Base-by-base conservation (phyloP, 2,888 invertebrate genomes). In the Uloborus plumipes region DNA sequence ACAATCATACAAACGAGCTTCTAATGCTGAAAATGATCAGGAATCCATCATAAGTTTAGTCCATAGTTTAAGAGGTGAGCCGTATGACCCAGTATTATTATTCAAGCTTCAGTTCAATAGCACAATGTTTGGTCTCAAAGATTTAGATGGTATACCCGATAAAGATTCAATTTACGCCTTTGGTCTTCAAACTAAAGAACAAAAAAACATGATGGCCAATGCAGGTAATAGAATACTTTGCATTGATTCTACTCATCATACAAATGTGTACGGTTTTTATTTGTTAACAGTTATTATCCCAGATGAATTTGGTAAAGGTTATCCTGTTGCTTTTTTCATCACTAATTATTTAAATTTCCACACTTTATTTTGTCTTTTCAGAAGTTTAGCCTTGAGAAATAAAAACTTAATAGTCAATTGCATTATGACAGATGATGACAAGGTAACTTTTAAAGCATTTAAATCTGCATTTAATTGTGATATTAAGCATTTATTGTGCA, bases 341-440 rank as follows among this genome's bases (percentile, higher is more conserved):
- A 64, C 64, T 2, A 73, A n/a, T n/a, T n/a, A n/a, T n/a, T n/a
- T n/a, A n/a, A n/a, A n/a, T n/a, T n/a, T n/a, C n/a, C n/a, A n/a
- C n/a, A n/a, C n/a, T n/a, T n/a, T n/a, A n/a, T n/a, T n/a, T n/a
- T n/a, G n/a, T n/a, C n/a, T n/a, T n/a, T n/a, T n/a, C n/a, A 53
- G 18, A 15, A 14, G 26, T 53, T 73, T 73, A 64, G 53, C 53
- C 55, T 14, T 22, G 13, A 15, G 31, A 73, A 51, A 53, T 15
- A 9, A 18, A 72, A 49, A 73, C 18, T 26, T 51, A 64, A n/a
- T 64, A 15, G 26, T 62, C n/a, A 62, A 73, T 53, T 73, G 64
- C n/a, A 15, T 73, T 3, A 64, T 73, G 62, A 64, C 64, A 11
- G 73, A 73, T 73, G 64, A 73, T 51, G 64, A 73, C n/a, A 4